These are phyloP conservation scores for Tiphia femorata DNA, from an alignment of 2,888 invertebrate species.

Conservation along the genomic window DNA sequence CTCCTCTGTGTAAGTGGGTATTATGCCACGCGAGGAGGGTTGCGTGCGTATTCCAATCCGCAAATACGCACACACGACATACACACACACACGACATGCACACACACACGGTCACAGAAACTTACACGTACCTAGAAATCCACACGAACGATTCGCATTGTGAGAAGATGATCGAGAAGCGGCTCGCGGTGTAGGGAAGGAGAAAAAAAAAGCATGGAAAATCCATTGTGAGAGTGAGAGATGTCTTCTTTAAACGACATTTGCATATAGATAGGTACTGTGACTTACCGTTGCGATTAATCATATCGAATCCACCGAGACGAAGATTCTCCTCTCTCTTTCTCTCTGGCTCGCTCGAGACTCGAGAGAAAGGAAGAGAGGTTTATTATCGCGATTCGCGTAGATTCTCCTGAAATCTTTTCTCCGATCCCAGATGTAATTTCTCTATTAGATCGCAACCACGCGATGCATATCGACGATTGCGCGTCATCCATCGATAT, in stretches of 20 bases:
- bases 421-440: too few species aligned
- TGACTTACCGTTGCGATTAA: too few species aligned
- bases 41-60: too few species aligned
- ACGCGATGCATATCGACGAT: too few species aligned
- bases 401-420: too few species aligned
- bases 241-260: constrained; percentile 4
- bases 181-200: neutral
- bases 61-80: neutral
- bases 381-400: too few species aligned
- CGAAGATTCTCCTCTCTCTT: neutral
- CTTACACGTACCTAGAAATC: neutral
- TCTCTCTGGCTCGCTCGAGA: too few species aligned
- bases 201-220: neutral
- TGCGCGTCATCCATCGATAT: too few species aligned
- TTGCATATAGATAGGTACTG: neutral
- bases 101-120: neutral
- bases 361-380: too few species aligned
- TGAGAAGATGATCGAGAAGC: constrained; percentile 10
- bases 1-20: constrained; percentile 1
- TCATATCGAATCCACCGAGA: too few species aligned
- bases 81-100: neutral
- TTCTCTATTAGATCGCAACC: too few species aligned
- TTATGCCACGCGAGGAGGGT: constrained; percentile 7
- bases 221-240: constrained; percentile 11
- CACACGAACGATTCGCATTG: neutral